Percentiles rank a stretch among this genome's conserved stretches.
These are phyloP conservation scores for Heliconius congener DNA, from an alignment of 1,140 invertebrate genomes.

Conservation along the genomic window DNA sequence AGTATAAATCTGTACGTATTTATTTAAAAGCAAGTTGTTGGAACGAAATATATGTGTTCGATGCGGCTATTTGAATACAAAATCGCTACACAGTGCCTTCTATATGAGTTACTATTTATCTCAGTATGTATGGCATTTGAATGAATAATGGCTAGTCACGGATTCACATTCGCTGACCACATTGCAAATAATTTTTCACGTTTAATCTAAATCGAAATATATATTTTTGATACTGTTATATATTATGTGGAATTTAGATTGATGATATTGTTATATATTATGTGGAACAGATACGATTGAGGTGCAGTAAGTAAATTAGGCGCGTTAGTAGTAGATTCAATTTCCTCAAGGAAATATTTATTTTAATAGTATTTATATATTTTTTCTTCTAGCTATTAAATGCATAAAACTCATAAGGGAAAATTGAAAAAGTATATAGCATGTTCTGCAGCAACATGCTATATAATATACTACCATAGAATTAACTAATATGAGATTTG, in stretches of 20 bases:
- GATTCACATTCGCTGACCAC: conserved; percentile 26
- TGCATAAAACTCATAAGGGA: too few species aligned
- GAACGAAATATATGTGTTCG: conserved; percentile 5
- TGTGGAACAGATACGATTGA: too few species aligned
- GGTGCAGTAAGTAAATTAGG: too few species aligned
- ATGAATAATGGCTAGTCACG: conserved; percentile 31
- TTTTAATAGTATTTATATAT: too few species aligned
- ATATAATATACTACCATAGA: too few species aligned
- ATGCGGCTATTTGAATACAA: conserved; percentile 11
- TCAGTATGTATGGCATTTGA: conserved; percentile 18
- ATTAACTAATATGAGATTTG: too few species aligned
- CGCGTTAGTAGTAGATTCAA: too few species aligned
- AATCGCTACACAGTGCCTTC: background rate
- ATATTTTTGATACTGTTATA: background rate
- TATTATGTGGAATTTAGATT: too few species aligned
- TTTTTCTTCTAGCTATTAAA: too few species aligned
- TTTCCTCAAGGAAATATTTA: too few species aligned
- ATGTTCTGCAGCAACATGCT: too few species aligned
- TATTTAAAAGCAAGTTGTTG: conserved; percentile 14
- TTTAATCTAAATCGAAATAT: conserved; percentile 8
- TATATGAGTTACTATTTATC: conserved; percentile 25
- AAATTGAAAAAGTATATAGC: too few species aligned
- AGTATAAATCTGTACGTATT: conserved; percentile 8
- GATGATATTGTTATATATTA: background rate
- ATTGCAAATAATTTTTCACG: conserved; percentile 24